Percentiles rank a stretch among this genome's conserved stretches.
Conservation (phyloP, 2,888 invertebrate genomes). For the Brachyptera putata region DNA sequence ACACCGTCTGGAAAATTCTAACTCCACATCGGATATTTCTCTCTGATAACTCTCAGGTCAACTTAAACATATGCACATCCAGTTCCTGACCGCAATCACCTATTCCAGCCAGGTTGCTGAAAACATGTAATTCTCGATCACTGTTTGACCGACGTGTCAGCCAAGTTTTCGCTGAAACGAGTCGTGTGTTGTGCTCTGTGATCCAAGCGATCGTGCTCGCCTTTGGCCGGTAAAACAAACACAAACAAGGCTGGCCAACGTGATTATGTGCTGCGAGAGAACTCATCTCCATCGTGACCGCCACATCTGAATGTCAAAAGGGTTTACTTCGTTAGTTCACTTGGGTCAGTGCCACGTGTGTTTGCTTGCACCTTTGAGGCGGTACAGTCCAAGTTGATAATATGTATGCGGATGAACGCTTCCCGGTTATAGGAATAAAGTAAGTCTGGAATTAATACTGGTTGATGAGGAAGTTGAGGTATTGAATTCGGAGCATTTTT, state of each 20-base stretch:
- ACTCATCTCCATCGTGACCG: not conserved
- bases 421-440: too few relatives aligned
- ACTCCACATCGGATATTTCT: too few relatives aligned
- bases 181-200: conserved; percentile 13
- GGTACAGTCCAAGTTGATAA: too few relatives aligned
- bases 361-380: not conserved
- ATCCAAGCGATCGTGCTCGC: not conserved
- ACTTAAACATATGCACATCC: conserved; percentile 1
- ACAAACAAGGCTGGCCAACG: conserved; percentile 7
- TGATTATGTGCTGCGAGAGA: conserved; percentile 22
- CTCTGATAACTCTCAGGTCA: too few relatives aligned
- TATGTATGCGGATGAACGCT: too few relatives aligned
- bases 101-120: conserved; percentile 7
- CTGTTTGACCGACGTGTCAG: too few relatives aligned
- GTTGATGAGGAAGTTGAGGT: too few relatives aligned
- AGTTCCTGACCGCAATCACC: not conserved
- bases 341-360: not conserved
- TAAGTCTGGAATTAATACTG: too few relatives aligned
- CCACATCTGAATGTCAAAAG: conserved; percentile 28
- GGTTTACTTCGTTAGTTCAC: conserved; percentile 23
- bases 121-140: conserved; percentile 4
- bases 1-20: too few relatives aligned
- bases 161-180: too few relatives aligned
- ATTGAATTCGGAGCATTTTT: too few relatives aligned
- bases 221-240: conserved; percentile 21